Conservation (phyloP, 2,888 invertebrate species). For the Euzophera pinguis region DNA sequence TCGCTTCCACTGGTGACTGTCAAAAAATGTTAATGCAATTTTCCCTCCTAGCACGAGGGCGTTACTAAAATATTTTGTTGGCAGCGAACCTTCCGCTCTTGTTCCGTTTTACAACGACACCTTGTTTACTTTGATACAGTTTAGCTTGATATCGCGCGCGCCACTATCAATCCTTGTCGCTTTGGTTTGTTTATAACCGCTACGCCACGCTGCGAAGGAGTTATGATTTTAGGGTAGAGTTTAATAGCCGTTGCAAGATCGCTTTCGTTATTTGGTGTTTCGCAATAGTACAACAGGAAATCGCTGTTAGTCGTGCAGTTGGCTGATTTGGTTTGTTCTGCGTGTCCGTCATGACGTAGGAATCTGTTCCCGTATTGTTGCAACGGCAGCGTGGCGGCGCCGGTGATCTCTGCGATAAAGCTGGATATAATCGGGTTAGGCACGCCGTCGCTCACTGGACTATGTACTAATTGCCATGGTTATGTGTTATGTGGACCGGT, state of each 20-base stretch:
- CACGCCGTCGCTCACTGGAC: conserved; percentile 68
- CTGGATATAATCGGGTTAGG: conserved; percentile 67
- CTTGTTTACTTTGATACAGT: conserved; percentile 43
- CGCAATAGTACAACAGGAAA: conserved; percentile 41
- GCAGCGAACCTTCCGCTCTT: conserved; percentile 33
- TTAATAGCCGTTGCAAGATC: conserved; percentile 36
- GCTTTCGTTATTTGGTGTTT: conserved; percentile 30
- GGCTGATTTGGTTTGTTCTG: conserved; percentile 50
- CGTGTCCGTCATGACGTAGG: conserved; percentile 53
- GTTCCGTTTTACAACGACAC: conserved; percentile 31
- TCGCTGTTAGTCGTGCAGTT: conserved; percentile 40
- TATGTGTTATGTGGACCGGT: conserved; percentile 59
- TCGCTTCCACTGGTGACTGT: conserved; percentile 68
- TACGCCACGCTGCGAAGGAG: conserved; percentile 12
- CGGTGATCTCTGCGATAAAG: conserved; percentile 58
- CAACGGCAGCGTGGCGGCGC: conserved; percentile 35
- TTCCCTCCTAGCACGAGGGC: conserved; percentile 48
- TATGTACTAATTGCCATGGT: conserved; percentile 68
- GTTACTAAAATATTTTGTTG: conserved; percentile 46
- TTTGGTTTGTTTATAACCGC: conserved; percentile 31
- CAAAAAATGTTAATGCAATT: conserved; percentile 72
- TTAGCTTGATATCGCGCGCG: conserved; percentile 31
- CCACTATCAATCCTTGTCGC: conserved; percentile 39
- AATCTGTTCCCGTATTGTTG: conserved; percentile 60
- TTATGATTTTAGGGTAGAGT: conserved; percentile 29